Conservation (phyloP, 2,797 vertebrate genomes). For the Potorous gilbertii region DNA sequence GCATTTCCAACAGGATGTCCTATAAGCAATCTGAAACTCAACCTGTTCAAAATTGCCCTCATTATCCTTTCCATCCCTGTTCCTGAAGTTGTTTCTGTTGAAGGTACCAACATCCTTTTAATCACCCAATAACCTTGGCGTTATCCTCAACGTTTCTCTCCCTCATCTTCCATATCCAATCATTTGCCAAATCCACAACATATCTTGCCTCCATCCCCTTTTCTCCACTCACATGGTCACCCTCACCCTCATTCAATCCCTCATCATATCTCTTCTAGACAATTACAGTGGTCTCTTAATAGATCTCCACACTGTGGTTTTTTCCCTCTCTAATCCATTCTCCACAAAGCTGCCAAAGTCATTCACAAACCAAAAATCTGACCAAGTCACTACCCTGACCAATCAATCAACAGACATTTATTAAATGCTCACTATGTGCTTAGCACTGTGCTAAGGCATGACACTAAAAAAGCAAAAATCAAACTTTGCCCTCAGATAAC, state of each 20-base stretch:
- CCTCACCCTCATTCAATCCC: neutral
- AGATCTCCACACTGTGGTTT: neutral
- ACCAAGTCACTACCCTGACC: neutral
- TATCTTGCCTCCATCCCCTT: neutral
- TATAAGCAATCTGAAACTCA: neutral
- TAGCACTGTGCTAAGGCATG: no score
- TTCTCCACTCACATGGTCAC: neutral
- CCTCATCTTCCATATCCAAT: neutral
- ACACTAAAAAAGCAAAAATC: no score
- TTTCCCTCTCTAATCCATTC: neutral
- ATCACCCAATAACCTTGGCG: neutral
- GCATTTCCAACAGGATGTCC: no score
- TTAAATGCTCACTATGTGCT: no score
- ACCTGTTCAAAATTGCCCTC: neutral
- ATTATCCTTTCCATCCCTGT: neutral
- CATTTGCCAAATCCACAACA: neutral
- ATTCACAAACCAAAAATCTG: neutral
- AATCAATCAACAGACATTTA: neutral
- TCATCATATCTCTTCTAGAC: neutral
- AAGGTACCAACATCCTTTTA: neutral
- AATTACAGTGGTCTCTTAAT: neutral
- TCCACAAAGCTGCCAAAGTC: neutral
- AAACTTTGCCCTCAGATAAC: no score
- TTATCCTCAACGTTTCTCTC: neutral
- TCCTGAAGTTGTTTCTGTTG: neutral